Base-by-base conservation (phyloP, 2,888 invertebrate species). In the Dorcus parallelipipedus region DNA sequence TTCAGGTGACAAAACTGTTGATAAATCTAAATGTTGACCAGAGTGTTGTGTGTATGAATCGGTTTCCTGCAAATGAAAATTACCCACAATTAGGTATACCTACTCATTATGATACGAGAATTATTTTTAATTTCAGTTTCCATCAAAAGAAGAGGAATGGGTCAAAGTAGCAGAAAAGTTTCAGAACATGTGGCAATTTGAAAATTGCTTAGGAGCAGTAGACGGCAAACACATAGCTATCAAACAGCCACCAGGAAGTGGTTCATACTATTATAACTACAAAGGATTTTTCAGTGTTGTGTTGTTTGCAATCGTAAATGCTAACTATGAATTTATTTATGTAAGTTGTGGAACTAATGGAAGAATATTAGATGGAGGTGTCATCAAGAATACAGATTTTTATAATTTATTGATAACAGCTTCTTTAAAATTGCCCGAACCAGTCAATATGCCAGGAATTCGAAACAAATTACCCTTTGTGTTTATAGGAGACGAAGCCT, bases 341-440 rank as follows among this genome's bases (percentile, higher is more conserved):
- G 61, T 67, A 38, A 60, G 68, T 49, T 63, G 62, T 55, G 69
- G 66, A 39, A 67, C 61, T 23, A 66, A 67, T 49, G 64, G 67
- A 55, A 56, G 65, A 47, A 64, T 67, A n/a, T 67, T 66, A 39
- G 65, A 67, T 66, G 68, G 65, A 20, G 65, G 66, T 45, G 62
- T 69, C 41, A 57, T 60, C 57, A 41, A 61, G 61, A 45, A 64
- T 50, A 67, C 60, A 56, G 40, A 52, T 47, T 58, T 64, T 52
- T 62, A 64, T 41, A 26, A 52, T 40, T 40, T 40, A 40, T 40
- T 40, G 40, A 40, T 10, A 10, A 40, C 40, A 40, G 40, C 9
- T 40, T 40, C 40, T 42, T 41, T 52, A 40, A 52, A 52, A 42
- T 43, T 52, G 17, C 52, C 52, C 10, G 3, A 52, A 42, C 52